Evolutionary conservation across 1,140 invertebrate species (phyloP).

Genomic region (Gerris buenoi): DNA sequence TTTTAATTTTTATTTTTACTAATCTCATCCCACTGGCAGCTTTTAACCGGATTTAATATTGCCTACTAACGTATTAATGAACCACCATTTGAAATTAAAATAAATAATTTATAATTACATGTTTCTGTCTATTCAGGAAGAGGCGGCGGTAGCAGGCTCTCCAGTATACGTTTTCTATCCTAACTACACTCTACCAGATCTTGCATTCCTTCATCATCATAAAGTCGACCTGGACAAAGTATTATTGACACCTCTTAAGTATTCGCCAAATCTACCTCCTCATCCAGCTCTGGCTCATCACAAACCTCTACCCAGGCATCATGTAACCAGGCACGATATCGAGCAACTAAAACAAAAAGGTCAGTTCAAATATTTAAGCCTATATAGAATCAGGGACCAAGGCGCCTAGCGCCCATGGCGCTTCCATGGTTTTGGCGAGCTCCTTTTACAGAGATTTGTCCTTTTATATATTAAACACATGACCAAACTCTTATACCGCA

Average conservation of each 20-base stretch:
- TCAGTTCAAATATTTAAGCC: too few species aligned
- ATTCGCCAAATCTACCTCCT: slow-evolving; percentile 19
- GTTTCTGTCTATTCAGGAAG: background rate
- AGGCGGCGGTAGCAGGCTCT: slow-evolving; percentile 33
- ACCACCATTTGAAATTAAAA: too few species aligned
- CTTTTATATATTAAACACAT: too few species aligned
- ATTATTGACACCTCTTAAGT: slow-evolving; percentile 38
- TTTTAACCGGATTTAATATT: too few species aligned
- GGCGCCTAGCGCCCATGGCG: too few species aligned
- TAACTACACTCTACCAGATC: slow-evolving; percentile 76
- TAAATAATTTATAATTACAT: too few species aligned
- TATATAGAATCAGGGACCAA: too few species aligned
- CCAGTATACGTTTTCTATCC: slow-evolving; percentile 82
- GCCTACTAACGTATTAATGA: too few species aligned
- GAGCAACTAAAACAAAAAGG: slow-evolving; percentile 62
- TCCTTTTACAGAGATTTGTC: too few species aligned
- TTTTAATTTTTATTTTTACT: slow-evolving; percentile 4
- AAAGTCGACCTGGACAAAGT: slow-evolving; percentile 41
- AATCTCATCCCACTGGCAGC: too few species aligned
- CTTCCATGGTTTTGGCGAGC: too few species aligned
- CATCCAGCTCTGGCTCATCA: slow-evolving; percentile 13
- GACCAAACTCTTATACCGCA: too few species aligned
- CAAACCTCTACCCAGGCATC: slow-evolving; percentile 11
- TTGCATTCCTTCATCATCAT: slow-evolving; percentile 58
- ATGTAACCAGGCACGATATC: slow-evolving; percentile 42